Evolutionary conservation across 2,113 vertebrate species (phyloP).

Genomic region (Sminthopsis crassicaudata): DNA sequence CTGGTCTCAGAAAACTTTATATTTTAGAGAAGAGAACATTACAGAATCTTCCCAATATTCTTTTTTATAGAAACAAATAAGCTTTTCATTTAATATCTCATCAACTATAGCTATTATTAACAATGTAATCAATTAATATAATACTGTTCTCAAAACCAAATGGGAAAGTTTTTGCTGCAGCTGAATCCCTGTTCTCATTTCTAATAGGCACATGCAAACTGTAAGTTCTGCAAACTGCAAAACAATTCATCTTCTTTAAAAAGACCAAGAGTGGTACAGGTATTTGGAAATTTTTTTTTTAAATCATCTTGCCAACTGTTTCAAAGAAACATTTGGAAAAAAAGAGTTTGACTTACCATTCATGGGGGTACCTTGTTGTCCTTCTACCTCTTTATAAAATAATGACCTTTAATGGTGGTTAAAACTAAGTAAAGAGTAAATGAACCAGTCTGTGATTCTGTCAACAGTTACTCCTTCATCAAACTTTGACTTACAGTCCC

Average conservation of each 20-base stretch:
- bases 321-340: background rate
- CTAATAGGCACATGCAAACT: background rate
- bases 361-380: background rate
- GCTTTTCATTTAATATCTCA: constrained; percentile 18
- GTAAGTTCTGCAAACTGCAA: background rate
- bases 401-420: constrained; percentile 54
- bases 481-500: background rate
- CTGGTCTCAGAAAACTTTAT: too few relatives aligned
- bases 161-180: background rate
- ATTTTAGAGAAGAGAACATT: too few relatives aligned
- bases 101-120: background rate
- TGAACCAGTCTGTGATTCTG: constrained; percentile 26
- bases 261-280: background rate
- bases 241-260: background rate
- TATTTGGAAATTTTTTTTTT: constrained; percentile 14
- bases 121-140: constrained; percentile 10
- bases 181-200: background rate
- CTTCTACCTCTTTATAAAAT: constrained; percentile 24
- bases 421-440: background rate
- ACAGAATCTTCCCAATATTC: too few relatives aligned
- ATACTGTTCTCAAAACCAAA: constrained; percentile 11
- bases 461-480: constrained; percentile 42
- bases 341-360: constrained; percentile 6
- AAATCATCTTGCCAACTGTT: constrained; percentile 34
- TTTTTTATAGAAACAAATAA: background rate